A percentile compares a stretch with the other conserved stretches of the same genome.
phyloP scores from a whole-genome alignment of 2,888 invertebrate species.

The Ditula angustiorana region DNA sequence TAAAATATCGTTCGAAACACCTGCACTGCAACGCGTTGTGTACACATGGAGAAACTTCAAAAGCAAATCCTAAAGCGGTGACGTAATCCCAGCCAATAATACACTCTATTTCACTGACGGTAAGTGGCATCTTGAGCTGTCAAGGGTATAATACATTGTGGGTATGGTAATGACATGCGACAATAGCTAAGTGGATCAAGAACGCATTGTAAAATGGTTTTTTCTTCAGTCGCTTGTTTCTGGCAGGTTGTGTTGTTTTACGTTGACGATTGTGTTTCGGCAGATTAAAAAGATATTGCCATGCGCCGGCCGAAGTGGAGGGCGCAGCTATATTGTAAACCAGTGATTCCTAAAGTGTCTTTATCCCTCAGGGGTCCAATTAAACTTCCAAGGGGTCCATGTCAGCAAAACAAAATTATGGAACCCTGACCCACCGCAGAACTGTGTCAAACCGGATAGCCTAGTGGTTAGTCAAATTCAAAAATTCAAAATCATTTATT shows the following conservation, averaged over 20 bases:
- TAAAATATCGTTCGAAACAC: no score
- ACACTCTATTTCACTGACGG: not conserved
- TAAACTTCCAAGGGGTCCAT: no score
- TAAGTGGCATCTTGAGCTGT: not conserved
- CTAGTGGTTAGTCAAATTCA: no score
- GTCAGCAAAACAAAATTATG: no score
- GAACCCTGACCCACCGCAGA: no score
- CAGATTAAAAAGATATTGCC: not conserved
- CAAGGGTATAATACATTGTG: not conserved
- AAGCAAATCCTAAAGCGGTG: not conserved
- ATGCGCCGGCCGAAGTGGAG: no score
- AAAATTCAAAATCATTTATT: no score
- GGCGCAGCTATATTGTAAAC: no score
- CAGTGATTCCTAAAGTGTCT: no score
- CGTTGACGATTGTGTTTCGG: not conserved
- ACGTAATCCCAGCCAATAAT: not conserved
- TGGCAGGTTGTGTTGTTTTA: not conserved
- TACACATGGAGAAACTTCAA: not conserved
- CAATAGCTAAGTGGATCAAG: constrained; percentile 2
- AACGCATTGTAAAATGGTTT: not conserved
- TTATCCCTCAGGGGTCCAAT: no score
- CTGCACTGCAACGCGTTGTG: no score
- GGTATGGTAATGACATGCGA: not conserved
- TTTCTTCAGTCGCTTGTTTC: not conserved
- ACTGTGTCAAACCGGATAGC: no score